Conservation (phyloP, 1,140 invertebrate genomes). For the Drosophila kurseongensis region DNA sequence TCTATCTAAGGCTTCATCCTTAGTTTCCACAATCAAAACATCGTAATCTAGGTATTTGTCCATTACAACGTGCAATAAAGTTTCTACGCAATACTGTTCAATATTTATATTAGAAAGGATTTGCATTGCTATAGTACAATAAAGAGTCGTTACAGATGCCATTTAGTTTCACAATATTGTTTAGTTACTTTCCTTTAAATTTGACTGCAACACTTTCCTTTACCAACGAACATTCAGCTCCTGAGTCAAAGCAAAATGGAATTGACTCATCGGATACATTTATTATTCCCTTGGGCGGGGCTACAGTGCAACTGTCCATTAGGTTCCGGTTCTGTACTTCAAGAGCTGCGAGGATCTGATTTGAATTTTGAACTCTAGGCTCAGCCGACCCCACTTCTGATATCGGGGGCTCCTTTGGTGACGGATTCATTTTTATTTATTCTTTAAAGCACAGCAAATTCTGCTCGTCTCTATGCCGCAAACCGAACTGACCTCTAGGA, state of each 20-base stretch:
- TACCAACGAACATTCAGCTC: background rate
- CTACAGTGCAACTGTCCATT: background rate
- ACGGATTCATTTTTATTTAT: too few relatives aligned
- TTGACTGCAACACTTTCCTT: conserved; percentile 9
- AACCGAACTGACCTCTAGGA: too few relatives aligned
- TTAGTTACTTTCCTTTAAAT: conserved; percentile 11
- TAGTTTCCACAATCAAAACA: background rate
- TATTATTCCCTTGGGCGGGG: background rate
- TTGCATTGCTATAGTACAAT: conserved; percentile 3
- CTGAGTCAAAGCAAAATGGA: conserved; percentile 1
- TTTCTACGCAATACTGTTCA: conserved; percentile 4
- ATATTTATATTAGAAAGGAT: conserved; percentile 8
- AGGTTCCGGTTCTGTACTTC: too few relatives aligned
- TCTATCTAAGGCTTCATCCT: background rate
- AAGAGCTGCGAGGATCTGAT: too few relatives aligned
- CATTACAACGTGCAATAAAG: too few relatives aligned
- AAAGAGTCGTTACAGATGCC: conserved; percentile 15
- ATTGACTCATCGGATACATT: background rate
- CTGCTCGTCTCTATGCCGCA: too few relatives aligned
- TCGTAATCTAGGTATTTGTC: too few relatives aligned
- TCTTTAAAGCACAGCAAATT: too few relatives aligned
- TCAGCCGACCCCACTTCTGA: too few relatives aligned
- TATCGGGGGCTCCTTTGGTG: too few relatives aligned
- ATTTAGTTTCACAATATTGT: conserved; percentile 9
- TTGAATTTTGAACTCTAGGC: too few relatives aligned